A percentile compares a stretch with the other conserved stretches of the same genome.
phyloP scores from a whole-genome alignment of 1,140 invertebrate genomes.

The Babylonia areolata region DNA sequence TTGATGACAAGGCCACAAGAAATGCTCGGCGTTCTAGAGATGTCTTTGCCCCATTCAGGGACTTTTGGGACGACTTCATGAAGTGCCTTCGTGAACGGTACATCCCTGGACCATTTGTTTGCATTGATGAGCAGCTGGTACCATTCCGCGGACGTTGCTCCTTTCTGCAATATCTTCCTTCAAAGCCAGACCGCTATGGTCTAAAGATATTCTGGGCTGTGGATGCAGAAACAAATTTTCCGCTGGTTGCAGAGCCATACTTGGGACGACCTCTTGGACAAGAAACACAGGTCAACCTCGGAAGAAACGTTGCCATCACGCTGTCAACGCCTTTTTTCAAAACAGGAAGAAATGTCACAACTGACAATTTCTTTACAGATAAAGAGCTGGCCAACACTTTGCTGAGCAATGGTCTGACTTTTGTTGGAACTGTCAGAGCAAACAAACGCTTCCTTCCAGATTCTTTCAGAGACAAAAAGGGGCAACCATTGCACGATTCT shows the following conservation, averaged over 20 bases:
- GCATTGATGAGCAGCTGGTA: constrained; percentile 67
- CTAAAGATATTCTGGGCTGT: constrained; percentile 69
- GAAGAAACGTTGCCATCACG: constrained; percentile 21
- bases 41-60: constrained; percentile 55
- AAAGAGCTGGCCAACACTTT: neutral
- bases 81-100: constrained; percentile 39
- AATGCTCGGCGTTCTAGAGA: constrained; percentile 40
- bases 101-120: constrained; percentile 49
- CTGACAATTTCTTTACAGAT: constrained; percentile 46
- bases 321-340: constrained; percentile 31
- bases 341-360: constrained; percentile 43
- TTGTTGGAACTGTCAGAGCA: constrained; percentile 25
- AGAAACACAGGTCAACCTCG: constrained; percentile 26
- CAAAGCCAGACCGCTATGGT: constrained; percentile 47
- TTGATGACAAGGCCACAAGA: constrained; percentile 57
- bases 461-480: neutral
- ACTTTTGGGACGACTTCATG: constrained; percentile 51
- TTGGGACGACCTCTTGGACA: constrained; percentile 29
- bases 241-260: constrained; percentile 40
- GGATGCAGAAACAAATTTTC: constrained; percentile 45
- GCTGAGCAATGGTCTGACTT: constrained; percentile 24
- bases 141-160: constrained; percentile 57
- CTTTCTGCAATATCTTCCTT: constrained; percentile 73
- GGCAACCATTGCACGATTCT: neutral
- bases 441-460: constrained; percentile 37